Evolutionary conservation across 2,113 vertebrate genomes (phyloP).

Genomic region (Colaptes auratus): DNA sequence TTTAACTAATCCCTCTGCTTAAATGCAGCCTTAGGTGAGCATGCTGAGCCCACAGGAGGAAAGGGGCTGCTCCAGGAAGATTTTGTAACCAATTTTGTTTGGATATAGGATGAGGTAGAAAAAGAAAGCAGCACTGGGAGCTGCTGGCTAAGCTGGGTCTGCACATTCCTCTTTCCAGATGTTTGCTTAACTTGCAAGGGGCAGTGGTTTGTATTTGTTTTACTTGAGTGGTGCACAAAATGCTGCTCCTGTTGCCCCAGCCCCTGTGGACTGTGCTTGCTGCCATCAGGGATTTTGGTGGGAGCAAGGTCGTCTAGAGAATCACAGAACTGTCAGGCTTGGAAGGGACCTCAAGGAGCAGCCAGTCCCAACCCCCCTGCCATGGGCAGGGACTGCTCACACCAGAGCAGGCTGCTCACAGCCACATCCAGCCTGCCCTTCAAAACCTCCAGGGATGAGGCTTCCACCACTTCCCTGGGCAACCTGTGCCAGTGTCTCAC

Average conservation of each 20-base stretch:
- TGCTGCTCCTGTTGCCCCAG: neutral
- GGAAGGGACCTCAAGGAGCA: too few species aligned
- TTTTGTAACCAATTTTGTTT: neutral
- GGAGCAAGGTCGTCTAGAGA: neutral
- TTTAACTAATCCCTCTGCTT: neutral
- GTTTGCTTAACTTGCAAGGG: neutral
- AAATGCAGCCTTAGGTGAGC: neutral
- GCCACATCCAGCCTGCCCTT: too few species aligned
- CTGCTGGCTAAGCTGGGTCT: neutral
- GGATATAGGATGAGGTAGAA: neutral
- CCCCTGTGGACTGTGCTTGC: neutral
- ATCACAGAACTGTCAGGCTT: too few species aligned
- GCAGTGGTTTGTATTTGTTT: neutral
- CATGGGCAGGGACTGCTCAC: too few species aligned
- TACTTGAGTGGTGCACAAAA: neutral
- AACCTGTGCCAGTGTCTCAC: too few species aligned
- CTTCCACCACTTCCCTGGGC: too few species aligned
- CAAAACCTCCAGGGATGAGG: too few species aligned
- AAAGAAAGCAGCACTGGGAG: neutral
- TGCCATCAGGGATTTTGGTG: neutral
- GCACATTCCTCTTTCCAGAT: fast-evolving
- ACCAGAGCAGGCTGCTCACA: too few species aligned
- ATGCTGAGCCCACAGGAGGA: neutral
- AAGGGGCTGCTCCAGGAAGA: neutral
- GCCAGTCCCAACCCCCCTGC: too few species aligned